Percentiles rank a stretch among this genome's conserved stretches.
Conservation (phyloP, 1,140 invertebrate species). For the Hyles euphorbiae region DNA sequence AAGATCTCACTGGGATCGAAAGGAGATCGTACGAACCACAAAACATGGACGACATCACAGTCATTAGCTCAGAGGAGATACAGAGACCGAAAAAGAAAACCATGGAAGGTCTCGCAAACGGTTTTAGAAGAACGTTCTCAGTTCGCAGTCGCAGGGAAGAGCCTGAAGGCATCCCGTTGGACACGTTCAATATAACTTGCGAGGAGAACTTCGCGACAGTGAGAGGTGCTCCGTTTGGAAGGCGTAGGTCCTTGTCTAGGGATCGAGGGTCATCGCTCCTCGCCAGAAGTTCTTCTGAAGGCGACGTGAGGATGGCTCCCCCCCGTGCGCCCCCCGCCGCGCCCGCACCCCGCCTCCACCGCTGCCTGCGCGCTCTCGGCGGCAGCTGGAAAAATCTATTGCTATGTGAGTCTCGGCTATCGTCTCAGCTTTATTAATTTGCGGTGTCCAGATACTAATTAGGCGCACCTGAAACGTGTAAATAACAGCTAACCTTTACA, state of each 20-base stretch:
- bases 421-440: conserved; percentile 13
- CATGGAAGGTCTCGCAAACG: conserved; percentile 58
- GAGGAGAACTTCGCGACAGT: conserved; percentile 68
- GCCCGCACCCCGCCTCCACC: conserved; percentile 73
- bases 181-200: conserved; percentile 55
- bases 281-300: conserved; percentile 71
- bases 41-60: conserved; percentile 66
- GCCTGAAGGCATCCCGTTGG: conserved; percentile 58
- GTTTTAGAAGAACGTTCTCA: conserved; percentile 64
- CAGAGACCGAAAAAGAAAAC: conserved; percentile 60
- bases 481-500: conserved; percentile 39
- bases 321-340: conserved; percentile 50
- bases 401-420: conserved; percentile 76
- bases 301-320: conserved; percentile 60
- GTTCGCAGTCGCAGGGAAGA: conserved; percentile 55
- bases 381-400: conserved; percentile 81
- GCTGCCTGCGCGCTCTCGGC: conserved; percentile 77
- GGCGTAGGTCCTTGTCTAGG: conserved; percentile 58
- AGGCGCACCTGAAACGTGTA: conserved; percentile 24
- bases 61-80: conserved; percentile 71
- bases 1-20: conserved; percentile 58
- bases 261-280: conserved; percentile 61
- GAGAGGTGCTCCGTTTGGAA: conserved; percentile 60
- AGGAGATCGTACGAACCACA: conserved; percentile 43
- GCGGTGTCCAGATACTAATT: background rate